Percentiles rank a stretch among this genome's conserved stretches.
Evolutionary conservation across 2,797 vertebrate genomes (phyloP).

Genomic region (Semaprochilodus insignis): DNA sequence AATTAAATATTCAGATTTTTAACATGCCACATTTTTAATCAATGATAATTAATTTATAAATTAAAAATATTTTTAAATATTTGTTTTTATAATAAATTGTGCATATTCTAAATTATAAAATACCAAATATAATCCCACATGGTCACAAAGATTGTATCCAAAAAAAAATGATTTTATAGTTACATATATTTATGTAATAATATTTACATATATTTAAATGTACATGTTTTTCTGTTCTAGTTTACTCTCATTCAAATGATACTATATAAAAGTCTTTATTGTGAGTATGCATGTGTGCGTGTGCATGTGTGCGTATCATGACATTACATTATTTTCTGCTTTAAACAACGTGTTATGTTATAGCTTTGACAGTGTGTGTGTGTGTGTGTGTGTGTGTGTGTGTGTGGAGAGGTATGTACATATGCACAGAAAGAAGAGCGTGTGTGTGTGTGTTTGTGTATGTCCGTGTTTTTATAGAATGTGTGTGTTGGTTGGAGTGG

Average conservation of each 20-base stretch:
- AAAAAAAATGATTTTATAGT: no score
- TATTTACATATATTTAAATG: no score
- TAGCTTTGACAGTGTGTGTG: conserved; percentile 17
- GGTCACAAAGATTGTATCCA: no score
- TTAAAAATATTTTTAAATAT: no score
- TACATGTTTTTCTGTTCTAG: no score
- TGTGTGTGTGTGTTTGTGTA: conserved; percentile 30
- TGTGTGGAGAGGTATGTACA: not conserved
- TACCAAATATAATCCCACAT: no score
- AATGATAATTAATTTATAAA: no score
- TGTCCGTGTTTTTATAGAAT: conserved; percentile 33
- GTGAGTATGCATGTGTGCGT: not conserved
- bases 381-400: conserved; percentile 23
- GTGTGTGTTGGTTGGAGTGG: conserved; percentile 21
- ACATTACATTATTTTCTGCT: conserved; percentile 35
- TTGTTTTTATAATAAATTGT: no score
- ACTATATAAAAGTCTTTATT: not conserved
- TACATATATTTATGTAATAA: no score
- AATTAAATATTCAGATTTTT: no score
- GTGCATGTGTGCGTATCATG: conserved; percentile 1
- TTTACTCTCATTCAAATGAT: not conserved
- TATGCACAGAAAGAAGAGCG: not conserved
- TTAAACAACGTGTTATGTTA: conserved; percentile 33
- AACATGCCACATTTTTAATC: no score
- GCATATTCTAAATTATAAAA: no score